A percentile compares a stretch with the other conserved stretches of the same genome.
Evolutionary conservation across 2,113 vertebrate genomes (phyloP).

Genomic region (Ondatra zibethicus): DNA sequence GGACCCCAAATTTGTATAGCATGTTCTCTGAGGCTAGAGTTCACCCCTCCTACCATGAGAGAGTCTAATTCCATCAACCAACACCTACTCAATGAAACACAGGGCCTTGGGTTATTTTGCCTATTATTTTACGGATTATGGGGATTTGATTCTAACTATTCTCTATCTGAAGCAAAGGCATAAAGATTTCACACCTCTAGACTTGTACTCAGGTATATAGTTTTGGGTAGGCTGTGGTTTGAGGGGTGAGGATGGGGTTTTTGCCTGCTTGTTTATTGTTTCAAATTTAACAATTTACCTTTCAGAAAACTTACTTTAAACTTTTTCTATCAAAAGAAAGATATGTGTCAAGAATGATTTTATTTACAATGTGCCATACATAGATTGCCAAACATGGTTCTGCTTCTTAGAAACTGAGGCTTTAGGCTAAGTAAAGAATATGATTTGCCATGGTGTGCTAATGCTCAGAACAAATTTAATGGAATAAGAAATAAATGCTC

Average conservation of each 20-base stretch:
- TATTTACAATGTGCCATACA: background rate
- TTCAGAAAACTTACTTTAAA: slow-evolving; percentile 69
- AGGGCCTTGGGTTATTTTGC: slow-evolving; percentile 79
- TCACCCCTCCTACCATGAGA: slow-evolving; percentile 85
- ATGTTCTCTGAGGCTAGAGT: slow-evolving; percentile 71
- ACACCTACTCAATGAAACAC: slow-evolving; percentile 76
- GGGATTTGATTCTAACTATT: background rate
- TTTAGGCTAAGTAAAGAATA: slow-evolving; percentile 71
- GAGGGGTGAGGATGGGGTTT: background rate
- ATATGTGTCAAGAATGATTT: slow-evolving; percentile 77
- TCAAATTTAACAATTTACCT: slow-evolving; percentile 74
- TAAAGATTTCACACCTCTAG: slow-evolving; percentile 55
- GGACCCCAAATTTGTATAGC: slow-evolving; percentile 73
- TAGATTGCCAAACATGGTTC: slow-evolving; percentile 54
- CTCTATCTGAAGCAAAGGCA: slow-evolving; percentile 62
- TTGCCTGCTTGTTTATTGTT: slow-evolving; percentile 41
- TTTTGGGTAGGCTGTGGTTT: slow-evolving; percentile 12
- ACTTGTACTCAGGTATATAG: slow-evolving; percentile 63
- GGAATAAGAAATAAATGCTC: slow-evolving; percentile 75
- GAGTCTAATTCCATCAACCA: slow-evolving; percentile 81
- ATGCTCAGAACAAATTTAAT: slow-evolving; percentile 75
- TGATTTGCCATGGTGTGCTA: slow-evolving; percentile 71
- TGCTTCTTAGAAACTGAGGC: slow-evolving; percentile 66
- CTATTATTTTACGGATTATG: slow-evolving; percentile 81
- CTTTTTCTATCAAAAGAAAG: slow-evolving; percentile 60